Percentiles rank a stretch among this genome's conserved stretches.
phyloP scores from a whole-genome alignment of 2,113 vertebrate genomes.

The Lepisosteus osseus region DNA sequence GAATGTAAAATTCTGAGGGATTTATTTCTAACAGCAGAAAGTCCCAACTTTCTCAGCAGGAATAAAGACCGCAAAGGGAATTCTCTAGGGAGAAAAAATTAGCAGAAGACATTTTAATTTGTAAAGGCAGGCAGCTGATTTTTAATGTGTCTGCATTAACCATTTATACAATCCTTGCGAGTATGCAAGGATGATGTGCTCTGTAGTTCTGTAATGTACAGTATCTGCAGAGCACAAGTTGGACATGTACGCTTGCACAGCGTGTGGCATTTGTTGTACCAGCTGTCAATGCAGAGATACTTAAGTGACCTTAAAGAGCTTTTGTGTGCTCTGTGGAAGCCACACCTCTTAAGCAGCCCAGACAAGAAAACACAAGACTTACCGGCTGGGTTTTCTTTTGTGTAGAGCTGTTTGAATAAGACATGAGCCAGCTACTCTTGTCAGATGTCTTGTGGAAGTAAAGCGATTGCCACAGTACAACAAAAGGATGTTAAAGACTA shows the following conservation, averaged over 20 bases:
- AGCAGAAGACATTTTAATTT: too few species aligned
- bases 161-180: not conserved
- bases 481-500: constrained; percentile 17
- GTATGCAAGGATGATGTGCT: constrained; percentile 9
- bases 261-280: constrained; percentile 26
- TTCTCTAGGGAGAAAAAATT: not conserved
- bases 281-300: constrained; percentile 23
- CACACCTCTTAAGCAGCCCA: constrained; percentile 21
- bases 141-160: too few species aligned
- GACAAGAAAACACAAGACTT: constrained; percentile 14
- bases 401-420: constrained; percentile 16
- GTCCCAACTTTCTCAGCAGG: not conserved
- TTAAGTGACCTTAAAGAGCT: constrained; percentile 27
- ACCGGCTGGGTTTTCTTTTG: constrained; percentile 23
- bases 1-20: not conserved
- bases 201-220: not conserved
- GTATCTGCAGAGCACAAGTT: constrained; percentile 6
- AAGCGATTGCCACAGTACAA: not conserved
- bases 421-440: not conserved
- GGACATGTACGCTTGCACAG: constrained; percentile 29
- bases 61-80: not conserved
- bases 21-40: constrained; percentile 2
- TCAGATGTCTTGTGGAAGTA: not conserved
- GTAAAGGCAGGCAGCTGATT: too few species aligned
- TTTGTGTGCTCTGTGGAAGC: constrained; percentile 25